Evolutionary conservation across 2,113 vertebrate genomes (phyloP).

Genomic region (Butastur rufipennis): DNA sequence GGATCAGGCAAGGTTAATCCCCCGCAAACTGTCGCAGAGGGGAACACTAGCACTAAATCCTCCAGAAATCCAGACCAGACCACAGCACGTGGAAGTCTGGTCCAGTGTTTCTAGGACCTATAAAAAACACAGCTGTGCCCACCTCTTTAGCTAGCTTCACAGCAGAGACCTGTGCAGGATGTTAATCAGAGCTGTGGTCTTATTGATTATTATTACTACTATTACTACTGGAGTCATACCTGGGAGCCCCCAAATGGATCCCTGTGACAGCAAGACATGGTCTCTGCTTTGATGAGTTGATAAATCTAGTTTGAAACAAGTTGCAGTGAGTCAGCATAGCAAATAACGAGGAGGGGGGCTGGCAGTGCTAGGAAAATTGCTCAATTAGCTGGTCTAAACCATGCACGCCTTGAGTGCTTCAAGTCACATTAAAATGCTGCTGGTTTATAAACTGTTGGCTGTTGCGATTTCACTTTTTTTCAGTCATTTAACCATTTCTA

Average conservation of each 20-base stretch:
- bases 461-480: not conserved
- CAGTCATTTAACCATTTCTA: not conserved
- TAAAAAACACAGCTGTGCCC: not conserved
- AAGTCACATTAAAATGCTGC: slow-evolving; percentile 3
- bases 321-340: not conserved
- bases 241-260: not conserved
- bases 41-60: not conserved
- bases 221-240: not conserved
- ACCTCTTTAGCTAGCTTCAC: not conserved
- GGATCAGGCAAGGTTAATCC: not conserved
- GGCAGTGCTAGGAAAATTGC: not conserved
- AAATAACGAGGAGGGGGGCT: not conserved
- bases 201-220: not conserved
- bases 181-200: not conserved
- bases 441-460: not conserved
- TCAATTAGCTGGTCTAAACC: not conserved
- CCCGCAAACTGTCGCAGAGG: fast-evolving
- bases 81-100: not conserved
- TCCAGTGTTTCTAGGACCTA: not conserved
- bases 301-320: not conserved
- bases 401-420: not conserved
- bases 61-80: not conserved
- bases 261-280: not conserved
- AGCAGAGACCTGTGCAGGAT: not conserved
- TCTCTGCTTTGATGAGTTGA: not conserved